These are phyloP conservation scores for Cephalopholis sonnerati DNA, from an alignment of 2,113 vertebrate genomes.

Conservation along the genomic window DNA sequence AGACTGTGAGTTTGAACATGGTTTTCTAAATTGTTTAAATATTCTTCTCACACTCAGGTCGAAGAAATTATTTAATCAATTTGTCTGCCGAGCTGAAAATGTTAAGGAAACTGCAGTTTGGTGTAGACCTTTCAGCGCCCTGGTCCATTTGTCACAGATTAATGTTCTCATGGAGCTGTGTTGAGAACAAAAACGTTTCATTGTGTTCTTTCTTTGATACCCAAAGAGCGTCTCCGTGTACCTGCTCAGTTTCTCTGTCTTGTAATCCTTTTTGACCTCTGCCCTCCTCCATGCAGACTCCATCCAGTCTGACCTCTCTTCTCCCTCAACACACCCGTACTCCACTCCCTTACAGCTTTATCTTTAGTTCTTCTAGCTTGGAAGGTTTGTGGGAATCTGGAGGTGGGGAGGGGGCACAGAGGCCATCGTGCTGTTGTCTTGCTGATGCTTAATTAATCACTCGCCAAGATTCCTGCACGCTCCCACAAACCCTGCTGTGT, in stretches of 20 bases:
- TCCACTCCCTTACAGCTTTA: constrained; percentile 6
- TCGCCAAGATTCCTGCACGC: constrained; percentile 11
- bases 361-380: constrained; percentile 41
- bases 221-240: background rate
- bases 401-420: background rate
- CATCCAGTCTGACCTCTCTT: background rate
- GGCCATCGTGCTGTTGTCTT: constrained; percentile 13
- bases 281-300: background rate
- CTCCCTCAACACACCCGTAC: background rate
- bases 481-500: constrained; percentile 21
- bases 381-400: constrained; percentile 27
- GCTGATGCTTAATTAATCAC: constrained; percentile 51
- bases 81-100: background rate
- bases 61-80: background rate
- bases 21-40: background rate
- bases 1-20: background rate
- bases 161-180: constrained; percentile 2
- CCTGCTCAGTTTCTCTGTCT: background rate
- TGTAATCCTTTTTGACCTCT: constrained; percentile 10
- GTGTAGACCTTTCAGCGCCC: background rate
- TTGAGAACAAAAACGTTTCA: background rate
- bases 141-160: constrained; percentile 15
- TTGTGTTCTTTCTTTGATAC: background rate
- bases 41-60: background rate
- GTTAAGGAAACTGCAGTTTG: background rate